phyloP scores from a whole-genome alignment of 2,113 vertebrate species.

The Ivindomyrus marchei region DNA sequence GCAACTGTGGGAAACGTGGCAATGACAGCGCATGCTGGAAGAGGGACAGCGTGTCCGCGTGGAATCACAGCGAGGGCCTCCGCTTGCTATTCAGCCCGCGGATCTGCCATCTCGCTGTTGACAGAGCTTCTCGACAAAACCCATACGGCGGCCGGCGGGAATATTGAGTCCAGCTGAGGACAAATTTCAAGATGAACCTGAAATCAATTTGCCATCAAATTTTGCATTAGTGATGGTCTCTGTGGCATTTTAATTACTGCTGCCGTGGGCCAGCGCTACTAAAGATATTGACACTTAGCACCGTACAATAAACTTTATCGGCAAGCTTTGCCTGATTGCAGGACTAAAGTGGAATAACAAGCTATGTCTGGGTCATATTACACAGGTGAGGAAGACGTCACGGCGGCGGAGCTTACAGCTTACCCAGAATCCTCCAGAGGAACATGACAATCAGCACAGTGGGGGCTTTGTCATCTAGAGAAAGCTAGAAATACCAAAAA shows the following conservation, averaged over 20 bases:
- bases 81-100: slow-evolving; percentile 75
- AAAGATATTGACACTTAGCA: slow-evolving; percentile 97
- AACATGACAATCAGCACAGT: not conserved
- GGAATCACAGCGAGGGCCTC: slow-evolving; percentile 13
- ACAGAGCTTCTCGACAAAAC: slow-evolving; percentile 80
- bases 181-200: slow-evolving; percentile 89
- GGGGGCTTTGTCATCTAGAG: not conserved
- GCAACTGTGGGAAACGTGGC: not conserved
- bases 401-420: slow-evolving; percentile 11
- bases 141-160: slow-evolving; percentile 70
- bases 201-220: slow-evolving; percentile 93
- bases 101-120: slow-evolving; percentile 58
- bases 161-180: slow-evolving; percentile 82
- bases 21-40: not conserved
- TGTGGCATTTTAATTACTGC: slow-evolving; percentile 98
- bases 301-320: slow-evolving; percentile 99
- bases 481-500: slow-evolving; percentile 18
- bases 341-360: slow-evolving; percentile 96
- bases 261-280: slow-evolving; percentile 82
- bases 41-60: not conserved
- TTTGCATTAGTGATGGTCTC: slow-evolving; percentile 79
- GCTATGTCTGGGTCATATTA: slow-evolving; percentile 70
- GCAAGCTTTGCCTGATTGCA: slow-evolving; percentile 94
- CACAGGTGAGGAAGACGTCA: slow-evolving; percentile 8
- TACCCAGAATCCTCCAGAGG: not conserved